A percentile compares a stretch with the other conserved stretches of the same genome.
phyloP scores from a whole-genome alignment of 2,888 invertebrate species.

The Cecidostiba fungosa region DNA sequence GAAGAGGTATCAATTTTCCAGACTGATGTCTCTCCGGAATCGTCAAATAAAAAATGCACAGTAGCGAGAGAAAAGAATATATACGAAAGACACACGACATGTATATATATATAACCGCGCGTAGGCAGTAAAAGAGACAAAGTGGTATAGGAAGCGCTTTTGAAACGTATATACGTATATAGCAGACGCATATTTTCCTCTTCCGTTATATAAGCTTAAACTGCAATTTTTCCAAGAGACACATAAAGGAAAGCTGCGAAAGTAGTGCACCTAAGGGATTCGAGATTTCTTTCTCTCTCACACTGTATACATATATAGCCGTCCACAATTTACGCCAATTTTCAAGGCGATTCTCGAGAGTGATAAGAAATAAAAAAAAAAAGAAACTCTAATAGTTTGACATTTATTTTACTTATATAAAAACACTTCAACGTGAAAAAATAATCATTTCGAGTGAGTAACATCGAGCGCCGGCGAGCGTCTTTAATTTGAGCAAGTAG shows the following conservation, averaged over 20 bases:
- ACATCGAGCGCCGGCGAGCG: too few species aligned
- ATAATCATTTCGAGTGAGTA: too few species aligned
- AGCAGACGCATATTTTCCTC: not conserved
- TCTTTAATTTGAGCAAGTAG: not conserved
- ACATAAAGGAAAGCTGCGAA: too few species aligned
- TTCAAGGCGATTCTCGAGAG: not conserved
- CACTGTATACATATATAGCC: not conserved
- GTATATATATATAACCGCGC: not conserved
- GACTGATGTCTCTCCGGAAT: not conserved
- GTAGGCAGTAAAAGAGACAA: conserved; percentile 1
- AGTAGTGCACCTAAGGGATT: not conserved
- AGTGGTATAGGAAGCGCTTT: not conserved
- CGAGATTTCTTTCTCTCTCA: not conserved
- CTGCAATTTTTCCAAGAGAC: conserved; percentile 16
- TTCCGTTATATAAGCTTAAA: conserved; percentile 27
- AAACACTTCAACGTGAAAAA: too few species aligned
- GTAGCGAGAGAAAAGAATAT: not conserved
- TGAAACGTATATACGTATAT: not conserved
- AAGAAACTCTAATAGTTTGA: too few species aligned
- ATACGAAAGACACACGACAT: not conserved
- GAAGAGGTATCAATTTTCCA: not conserved
- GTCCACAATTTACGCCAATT: not conserved
- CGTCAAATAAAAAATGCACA: not conserved
- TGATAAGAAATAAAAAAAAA: too few species aligned
- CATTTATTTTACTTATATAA: too few species aligned